These are phyloP conservation scores for Menidia beryllina DNA, from an alignment of 2,113 vertebrate genomes.

Conservation along the genomic window DNA sequence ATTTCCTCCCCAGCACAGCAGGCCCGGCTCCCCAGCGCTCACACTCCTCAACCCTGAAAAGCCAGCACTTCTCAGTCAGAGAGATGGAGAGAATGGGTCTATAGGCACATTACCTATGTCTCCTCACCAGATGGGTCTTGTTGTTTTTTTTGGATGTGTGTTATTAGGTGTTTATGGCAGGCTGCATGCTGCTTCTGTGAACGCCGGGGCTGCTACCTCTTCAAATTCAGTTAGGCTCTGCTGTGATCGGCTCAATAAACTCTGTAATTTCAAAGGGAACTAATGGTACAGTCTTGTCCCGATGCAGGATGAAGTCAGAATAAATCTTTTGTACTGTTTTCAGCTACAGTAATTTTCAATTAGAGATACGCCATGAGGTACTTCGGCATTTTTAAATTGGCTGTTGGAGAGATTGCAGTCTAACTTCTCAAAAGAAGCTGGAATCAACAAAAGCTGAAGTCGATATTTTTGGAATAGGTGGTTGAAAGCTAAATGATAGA, in stretches of 20 bases:
- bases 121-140: constrained; percentile 40
- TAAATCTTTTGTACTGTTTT: neutral
- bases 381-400: neutral
- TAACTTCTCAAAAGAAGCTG: neutral
- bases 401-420: constrained; percentile 1
- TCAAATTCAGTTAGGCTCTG: constrained; percentile 22
- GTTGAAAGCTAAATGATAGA: neutral
- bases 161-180: constrained; percentile 44
- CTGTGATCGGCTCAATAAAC: constrained; percentile 20
- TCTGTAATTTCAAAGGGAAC: neutral
- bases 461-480: neutral
- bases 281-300: neutral
- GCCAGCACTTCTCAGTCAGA: constrained; percentile 47
- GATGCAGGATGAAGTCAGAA: neutral
- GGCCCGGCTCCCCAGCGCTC: constrained; percentile 62
- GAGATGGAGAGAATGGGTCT: constrained; percentile 32
- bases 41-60: constrained; percentile 63
- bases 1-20: constrained; percentile 82
- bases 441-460: neutral
- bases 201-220: constrained; percentile 20
- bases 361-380: neutral
- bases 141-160: constrained; percentile 35
- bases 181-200: constrained; percentile 11
- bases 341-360: neutral
- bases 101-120: constrained; percentile 49